Percentiles rank a stretch among this genome's conserved stretches.
These are phyloP conservation scores for Cephus pulcher DNA, from an alignment of 2,888 invertebrate species.

Conservation along the genomic window DNA sequence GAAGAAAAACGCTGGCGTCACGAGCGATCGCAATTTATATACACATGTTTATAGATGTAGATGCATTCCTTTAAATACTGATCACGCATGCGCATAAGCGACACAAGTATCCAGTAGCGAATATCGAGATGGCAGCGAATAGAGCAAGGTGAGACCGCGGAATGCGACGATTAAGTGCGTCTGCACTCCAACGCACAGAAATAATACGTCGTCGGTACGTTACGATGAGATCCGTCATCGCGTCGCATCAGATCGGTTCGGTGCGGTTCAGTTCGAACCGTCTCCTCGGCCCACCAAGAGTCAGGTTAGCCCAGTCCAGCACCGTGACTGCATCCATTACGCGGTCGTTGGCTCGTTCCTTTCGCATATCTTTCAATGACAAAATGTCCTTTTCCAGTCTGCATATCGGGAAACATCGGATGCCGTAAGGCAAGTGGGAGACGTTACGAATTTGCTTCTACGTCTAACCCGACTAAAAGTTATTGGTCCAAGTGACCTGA, in stretches of 20 bases:
- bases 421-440: too few species aligned
- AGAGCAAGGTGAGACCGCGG: neutral
- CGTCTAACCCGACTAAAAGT: neutral
- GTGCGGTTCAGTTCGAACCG: neutral
- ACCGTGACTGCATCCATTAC: neutral
- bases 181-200: neutral
- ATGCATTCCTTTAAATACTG: neutral
- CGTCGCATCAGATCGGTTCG: neutral
- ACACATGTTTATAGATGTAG: neutral
- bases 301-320: neutral
- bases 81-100: neutral
- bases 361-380: constrained; percentile 3
- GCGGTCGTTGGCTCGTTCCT: neutral
- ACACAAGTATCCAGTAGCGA: neutral
- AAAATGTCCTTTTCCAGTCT: neutral
- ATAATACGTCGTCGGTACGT: too few species aligned
- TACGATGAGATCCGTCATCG: neutral
- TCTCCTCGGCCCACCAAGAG: neutral
- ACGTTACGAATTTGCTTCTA: neutral
- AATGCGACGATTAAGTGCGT: too few species aligned
- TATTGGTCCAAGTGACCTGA: neutral
- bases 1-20: neutral
- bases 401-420: neutral
- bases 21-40: neutral
- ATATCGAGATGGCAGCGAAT: neutral